Evolutionary conservation across 2,888 invertebrate species (phyloP).

Genomic region (Apamea epomidion): DNA sequence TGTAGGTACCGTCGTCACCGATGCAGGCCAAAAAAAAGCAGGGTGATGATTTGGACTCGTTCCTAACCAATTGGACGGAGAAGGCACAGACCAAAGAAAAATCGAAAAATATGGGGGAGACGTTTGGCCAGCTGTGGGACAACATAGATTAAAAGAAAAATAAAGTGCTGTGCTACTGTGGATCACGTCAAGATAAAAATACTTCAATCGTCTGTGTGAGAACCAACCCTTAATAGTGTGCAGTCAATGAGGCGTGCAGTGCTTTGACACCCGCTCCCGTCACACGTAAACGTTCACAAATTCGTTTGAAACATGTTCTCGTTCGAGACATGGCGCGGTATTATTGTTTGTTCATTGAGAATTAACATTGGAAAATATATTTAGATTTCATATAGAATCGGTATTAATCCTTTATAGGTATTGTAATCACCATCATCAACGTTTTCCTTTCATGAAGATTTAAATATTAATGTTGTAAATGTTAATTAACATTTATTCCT

Average conservation of each 20-base stretch:
- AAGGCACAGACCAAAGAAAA: not conserved
- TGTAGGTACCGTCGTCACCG: too few species aligned
- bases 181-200: not conserved
- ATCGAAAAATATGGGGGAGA: not conserved
- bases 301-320: conserved; percentile 42
- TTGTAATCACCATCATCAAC: not conserved
- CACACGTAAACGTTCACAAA: conserved; percentile 50
- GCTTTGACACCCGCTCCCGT: conserved; percentile 58
- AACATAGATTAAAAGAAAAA: not conserved
- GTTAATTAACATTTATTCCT: not conserved
- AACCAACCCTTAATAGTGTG: conserved; percentile 49
- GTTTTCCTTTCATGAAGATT: not conserved
- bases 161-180: too few species aligned
- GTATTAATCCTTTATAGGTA: not conserved
- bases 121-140: not conserved
- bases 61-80: too few species aligned
- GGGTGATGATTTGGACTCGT: too few species aligned
- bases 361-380: conserved; percentile 1
- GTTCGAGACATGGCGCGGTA: not conserved
- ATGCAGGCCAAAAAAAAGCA: too few species aligned
- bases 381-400: not conserved
- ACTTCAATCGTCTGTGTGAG: not conserved
- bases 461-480: not conserved
- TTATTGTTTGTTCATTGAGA: conserved; percentile 37
- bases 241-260: conserved; percentile 56